Base-by-base conservation (phyloP, 1,140 invertebrate genomes). In the Eueides isabella region DNA sequence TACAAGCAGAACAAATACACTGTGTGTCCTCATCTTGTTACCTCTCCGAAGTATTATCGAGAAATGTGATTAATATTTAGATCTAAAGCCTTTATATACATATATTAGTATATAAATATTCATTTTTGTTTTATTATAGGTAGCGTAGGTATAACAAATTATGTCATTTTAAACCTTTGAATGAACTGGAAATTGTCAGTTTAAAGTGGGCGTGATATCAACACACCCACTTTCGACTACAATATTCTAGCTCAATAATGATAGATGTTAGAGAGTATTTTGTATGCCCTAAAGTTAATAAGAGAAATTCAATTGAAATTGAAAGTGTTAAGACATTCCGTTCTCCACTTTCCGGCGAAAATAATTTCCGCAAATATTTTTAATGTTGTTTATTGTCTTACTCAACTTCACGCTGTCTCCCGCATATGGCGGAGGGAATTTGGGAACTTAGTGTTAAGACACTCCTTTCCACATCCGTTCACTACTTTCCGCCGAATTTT, bases 1-100 rank as follows among this genome's bases (percentile, higher is more conserved):
- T 7, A n/a, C 23, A 9, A 26, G 1, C n/a, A 23, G 48, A 55
- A 26, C 9, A 9, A 55, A 55, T 26, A 55, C 23, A 55, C 48
- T 23, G 48, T 55, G 23, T 23, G 48, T 26, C 23, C 48, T 55
- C 48, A 55, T 55, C 48, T 55, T 55, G 48, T 55, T 55, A 55
- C 6, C 48, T 23, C 23, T 26, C 26, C 35, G 14, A 38, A 26
- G n/a, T 16, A 19, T 44, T 44, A 14, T 44, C 5, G n/a, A 44
- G 41, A 44, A 44, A 44, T 44, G 41, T 44, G 41, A 44, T 44
- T 7, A 44, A 9, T 9, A 44, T 19, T 19, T 9, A 11, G 2
- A 26, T n/a, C 3, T 55, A 55, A 26, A 23, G 48, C 48, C 9
- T 55, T 55, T 55, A 55, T 55, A 55, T 55, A 55, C 48, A 5